These are phyloP conservation scores for Sternotherus odoratus DNA, from an alignment of 2,797 vertebrate genomes.

Conservation along the genomic window DNA sequence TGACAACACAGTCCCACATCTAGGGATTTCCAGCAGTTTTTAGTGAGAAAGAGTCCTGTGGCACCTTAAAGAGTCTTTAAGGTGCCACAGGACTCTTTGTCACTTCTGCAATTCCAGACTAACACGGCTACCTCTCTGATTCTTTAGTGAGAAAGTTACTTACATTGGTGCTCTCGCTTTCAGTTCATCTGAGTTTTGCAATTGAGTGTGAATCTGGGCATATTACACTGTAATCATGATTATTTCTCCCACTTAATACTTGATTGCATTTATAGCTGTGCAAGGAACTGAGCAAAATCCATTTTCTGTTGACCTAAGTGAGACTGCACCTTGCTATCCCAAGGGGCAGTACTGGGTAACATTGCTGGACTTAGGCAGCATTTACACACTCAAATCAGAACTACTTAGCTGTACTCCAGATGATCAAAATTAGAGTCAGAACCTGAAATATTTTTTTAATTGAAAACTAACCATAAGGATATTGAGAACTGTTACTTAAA, in stretches of 20 bases:
- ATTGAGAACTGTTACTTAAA: conserved; percentile 31
- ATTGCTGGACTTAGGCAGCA: not conserved
- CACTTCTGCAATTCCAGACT: too few relatives aligned
- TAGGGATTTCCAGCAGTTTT: rapidly evolving
- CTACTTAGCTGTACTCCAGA: rapidly evolving
- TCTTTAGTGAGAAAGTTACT: not conserved
- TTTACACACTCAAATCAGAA: rapidly evolving
- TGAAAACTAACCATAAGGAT: not conserved
- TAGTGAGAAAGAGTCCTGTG: rapidly evolving
- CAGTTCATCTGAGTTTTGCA: not conserved
- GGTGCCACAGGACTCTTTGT: too few relatives aligned
- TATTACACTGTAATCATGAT: rapidly evolving
- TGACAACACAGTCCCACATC: not conserved
- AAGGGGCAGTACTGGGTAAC: not conserved
- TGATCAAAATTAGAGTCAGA: not conserved
- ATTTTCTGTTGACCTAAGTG: not conserved
- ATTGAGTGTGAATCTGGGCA: not conserved
- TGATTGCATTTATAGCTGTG: not conserved
- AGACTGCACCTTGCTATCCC: not conserved
- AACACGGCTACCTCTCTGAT: too few relatives aligned
- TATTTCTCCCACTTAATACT: rapidly evolving
- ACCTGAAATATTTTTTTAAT: not conserved
- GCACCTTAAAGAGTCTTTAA: too few relatives aligned
- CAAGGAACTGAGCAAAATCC: rapidly evolving
- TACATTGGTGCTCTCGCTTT: not conserved